Base-by-base conservation (phyloP, 1,140 invertebrate species). In the Polypedilum vanderplanki region DNA sequence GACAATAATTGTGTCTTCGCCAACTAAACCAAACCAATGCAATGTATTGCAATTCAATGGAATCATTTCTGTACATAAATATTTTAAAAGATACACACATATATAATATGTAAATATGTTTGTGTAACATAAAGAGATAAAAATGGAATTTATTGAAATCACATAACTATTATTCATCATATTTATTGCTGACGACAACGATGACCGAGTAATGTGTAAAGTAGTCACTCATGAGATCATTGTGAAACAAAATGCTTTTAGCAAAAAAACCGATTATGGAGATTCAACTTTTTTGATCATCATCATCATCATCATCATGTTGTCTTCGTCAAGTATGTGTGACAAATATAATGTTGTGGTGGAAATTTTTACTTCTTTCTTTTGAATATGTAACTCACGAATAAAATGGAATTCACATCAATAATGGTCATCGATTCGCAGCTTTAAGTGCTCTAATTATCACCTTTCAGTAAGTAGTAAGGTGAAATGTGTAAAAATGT, bases 11-110 rank as follows among this genome's bases (percentile, higher is more conserved):
- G 24, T 33, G 24, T 70, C 65, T 18, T 70, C 65, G 20, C 65
- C 65, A 18, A 70, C 65, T 18, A 70, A 18, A 18, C 17, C 65
- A 20, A 70, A 70, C 65, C 65, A 70, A 70, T 70, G 65, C 18
- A 70, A 9, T 18, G 65, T 70, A 70, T 70, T 70, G 9, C 65
- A 18, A 22, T 9, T 70, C 17, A 70, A 70, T 8, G 17, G 65
- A 22, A 70, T 70, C 65, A 18, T 70, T 70, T 57, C 46, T 57
- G 12, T n/a, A 57, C 46, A 57, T 57, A 57, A 12, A 57, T 57
- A 57, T 57, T 57, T 57, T n/a, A n/a, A 57, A 12, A 57, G 46
- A 57, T 12, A 57, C 15, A 57, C 46, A 57, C n/a, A 57, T 57
- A n/a, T 57, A 57, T 12, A 57, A 15, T 57, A 46, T 46, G n/a